Base-by-base conservation (phyloP, 2,113 vertebrate genomes). In the Ophiodon elongatus region DNA sequence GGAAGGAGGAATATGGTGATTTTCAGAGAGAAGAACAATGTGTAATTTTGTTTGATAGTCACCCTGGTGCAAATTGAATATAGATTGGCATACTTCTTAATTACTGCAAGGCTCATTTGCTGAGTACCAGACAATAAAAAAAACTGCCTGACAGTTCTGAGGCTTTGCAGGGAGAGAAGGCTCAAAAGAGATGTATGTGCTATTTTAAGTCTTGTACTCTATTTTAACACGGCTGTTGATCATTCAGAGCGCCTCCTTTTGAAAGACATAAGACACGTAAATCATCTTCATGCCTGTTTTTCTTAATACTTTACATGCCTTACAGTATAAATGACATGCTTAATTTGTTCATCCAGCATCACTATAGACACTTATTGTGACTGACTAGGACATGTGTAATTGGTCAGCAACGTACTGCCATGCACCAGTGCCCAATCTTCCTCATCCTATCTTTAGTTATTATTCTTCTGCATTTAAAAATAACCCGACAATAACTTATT, bases 101-200 rank as follows among this genome's bases (percentile, higher is more conserved):
- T 93, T 85, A 94, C 75, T 76, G 76, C 67, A 57, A 86, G 87
- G 85, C 82, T 92, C 88, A 86, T 94, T 92, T 92, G 63, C 81
- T 54, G 52, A 78, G 62, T 85, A 85, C 35, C 54, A 86, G 33
- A 87, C 79, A 89, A 83, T 80, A 85, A 89, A 78, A 45, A 43
- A 88, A 86, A 71, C 29, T 66, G 68, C 39, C 73, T 86, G 69
- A 79, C 64, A 85, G 83, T 65, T 64, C 56, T 81, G 65, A 90
- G 3, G 15, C 65, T 77, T 78, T 52, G 17, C 47, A 63, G 67
- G 6, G 6, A 83, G 39, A 84, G 63, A 50, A 21, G 23, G 50
- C 67, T 80, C 63, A 11, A 39, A 37, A 78, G 27, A 86, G 89
- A 92, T 90, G 85, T 85, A 84, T 89, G 52, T 65, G 14, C 71